Base-by-base conservation (phyloP, 2,888 invertebrate species). In the Synanthedon myopaeformis region DNA sequence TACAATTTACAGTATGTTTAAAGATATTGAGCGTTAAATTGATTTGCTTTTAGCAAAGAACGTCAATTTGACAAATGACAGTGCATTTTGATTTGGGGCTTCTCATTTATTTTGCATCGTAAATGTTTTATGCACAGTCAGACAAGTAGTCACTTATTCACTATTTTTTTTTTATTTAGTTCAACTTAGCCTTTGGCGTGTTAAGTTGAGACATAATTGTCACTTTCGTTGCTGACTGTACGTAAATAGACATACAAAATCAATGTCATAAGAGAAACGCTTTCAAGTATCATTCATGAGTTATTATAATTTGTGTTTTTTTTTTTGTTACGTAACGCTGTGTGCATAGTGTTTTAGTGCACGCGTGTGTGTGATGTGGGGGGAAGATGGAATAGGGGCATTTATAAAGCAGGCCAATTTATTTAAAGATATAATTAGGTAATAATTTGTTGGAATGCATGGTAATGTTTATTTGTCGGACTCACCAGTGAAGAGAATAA, bases 341-440 rank as follows among this genome's bases (percentile, higher is more conserved):
- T 82, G 79, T 82, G 82, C 76, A 75, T 82, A 80, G 82, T 72
- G 68, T 80, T 35, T 52, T 55, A 80, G 81, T 73, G 70, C 68
- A 69, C 64, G 65, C 65, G 69, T 71, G 60, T 62, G 72, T 65
- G 72, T 35, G 45, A 14, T 45, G 14, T 6, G 45, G 45, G 35
- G 35, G 10, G 35, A 35, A 2, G 35, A 35, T 35, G 10, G 3
- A 35, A 35, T 35, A 35, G 35, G 35, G 8, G n/a, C n/a, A n/a
- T n/a, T n/a, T n/a, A n/a, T n/a, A n/a, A n/a, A n/a, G n/a, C n/a
- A n/a, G n/a, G n/a, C 0, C 35, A 35, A 10, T 35, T 35, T 35
- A 35, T 35, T 35, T 3, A 3, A 35, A 10, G 35, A 35, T 10
- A 35, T 10, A 2, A 1, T 35, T 35, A 35, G 35, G 35, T 10